Base-by-base conservation (phyloP, 2,797 vertebrate genomes). In the Mormyrus proboscirostris region DNA sequence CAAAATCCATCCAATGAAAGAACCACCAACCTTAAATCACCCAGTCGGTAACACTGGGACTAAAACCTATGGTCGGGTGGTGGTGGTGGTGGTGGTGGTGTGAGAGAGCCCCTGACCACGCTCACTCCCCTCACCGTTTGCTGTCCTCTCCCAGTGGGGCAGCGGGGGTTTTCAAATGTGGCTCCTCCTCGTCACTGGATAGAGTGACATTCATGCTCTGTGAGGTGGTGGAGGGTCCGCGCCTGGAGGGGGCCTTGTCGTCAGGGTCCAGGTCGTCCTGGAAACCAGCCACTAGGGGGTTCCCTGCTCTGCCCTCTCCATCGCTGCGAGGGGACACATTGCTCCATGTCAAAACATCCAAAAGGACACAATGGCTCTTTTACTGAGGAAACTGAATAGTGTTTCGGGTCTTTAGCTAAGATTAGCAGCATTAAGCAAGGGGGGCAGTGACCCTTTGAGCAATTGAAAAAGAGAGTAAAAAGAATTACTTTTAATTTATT, bases 241-340 rank as follows among this genome's bases (percentile, higher is more conserved):
- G 1, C 86, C 90, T 91, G 59, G 90, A 59, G 7, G 90, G 91
- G 0, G 92, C 92, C 91, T 88, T 92, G 86, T 97, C 96, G 84
- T 97, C 96, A 0, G 94, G 91, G 90, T 97, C 97, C 91, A 97
- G 93, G 19, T 97, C 96, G 0, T 97, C 97, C 91, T 97, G 96
- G 94, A 97, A 96, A n/a, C 94, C 93, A 0, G 96, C 94, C 19
- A 97, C 97, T 95, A 97, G 94, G 0, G 97, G 97, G 93, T 97
- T 97, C 16, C 93, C 95, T 1, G 92, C 93, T 0, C 91, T 86
- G 0, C 1, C 91, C 76, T 97, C 97, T 50, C 91, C 94, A 0
- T 97, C 97, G 0, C 97, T 97, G 94, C 8, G n/a, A 62, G 7
- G 84, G 2, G 22, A 0, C 22, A 50, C 33, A 1, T 16, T 0